Conservation (phyloP, 2,888 invertebrate genomes). For the Copidosoma aretas region DNA sequence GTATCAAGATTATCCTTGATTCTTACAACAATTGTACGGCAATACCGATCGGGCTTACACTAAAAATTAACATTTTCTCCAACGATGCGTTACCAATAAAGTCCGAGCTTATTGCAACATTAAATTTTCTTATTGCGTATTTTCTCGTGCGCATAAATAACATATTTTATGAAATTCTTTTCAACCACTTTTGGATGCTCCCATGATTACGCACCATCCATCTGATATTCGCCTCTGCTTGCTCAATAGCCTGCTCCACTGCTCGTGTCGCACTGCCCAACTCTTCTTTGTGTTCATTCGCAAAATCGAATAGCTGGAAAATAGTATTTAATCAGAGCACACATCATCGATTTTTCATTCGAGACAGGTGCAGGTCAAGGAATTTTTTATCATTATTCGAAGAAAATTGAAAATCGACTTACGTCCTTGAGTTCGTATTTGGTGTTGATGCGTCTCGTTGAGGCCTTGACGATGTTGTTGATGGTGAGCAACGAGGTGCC, state of each 20-base stretch:
- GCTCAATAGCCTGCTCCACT: constrained; percentile 81
- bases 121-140: no score
- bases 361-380: no score
- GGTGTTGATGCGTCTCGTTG: constrained; percentile 77
- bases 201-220: constrained; percentile 83
- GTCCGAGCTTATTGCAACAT: no score
- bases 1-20: no score
- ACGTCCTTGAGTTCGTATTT: constrained; percentile 80
- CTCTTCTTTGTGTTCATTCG: constrained; percentile 70
- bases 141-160: no score
- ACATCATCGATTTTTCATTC: no score
- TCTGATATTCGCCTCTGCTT: constrained; percentile 79
- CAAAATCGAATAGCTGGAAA: constrained; percentile 72
- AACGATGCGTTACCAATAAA: no score
- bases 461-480: constrained; percentile 75
- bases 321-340: not conserved
- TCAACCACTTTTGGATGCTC: constrained; percentile 78
- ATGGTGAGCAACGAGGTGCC: constrained; percentile 76
- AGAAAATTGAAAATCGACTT: constrained; percentile 50
- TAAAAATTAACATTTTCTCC: no score
- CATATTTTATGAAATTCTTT: constrained; percentile 40
- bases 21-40: no score
- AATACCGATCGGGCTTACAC: no score
- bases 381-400: not conserved
- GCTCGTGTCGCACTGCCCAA: constrained; percentile 73